phyloP scores from a whole-genome alignment of 2,113 vertebrate species.

The Platanista minor region DNA sequence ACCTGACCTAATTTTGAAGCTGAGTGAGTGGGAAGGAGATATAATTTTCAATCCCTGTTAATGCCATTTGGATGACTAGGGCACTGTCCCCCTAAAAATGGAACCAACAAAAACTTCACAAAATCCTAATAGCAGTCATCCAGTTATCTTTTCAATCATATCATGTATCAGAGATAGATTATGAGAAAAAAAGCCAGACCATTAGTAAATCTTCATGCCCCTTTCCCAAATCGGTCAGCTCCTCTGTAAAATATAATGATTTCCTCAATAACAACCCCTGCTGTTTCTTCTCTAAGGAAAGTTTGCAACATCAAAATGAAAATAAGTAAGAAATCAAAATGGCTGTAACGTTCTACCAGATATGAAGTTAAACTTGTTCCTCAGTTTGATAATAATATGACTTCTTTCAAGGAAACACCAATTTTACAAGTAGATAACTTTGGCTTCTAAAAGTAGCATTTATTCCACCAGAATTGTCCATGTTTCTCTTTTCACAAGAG shows the following conservation, averaged over 20 bases:
- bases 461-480: not conserved
- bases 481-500: not conserved
- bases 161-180: not conserved
- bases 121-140: not conserved
- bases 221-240: not conserved
- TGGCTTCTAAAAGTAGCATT: not conserved
- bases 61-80: not conserved
- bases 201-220: not conserved
- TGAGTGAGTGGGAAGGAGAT: slow-evolving; percentile 12
- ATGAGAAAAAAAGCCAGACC: not conserved
- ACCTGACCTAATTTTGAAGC: slow-evolving; percentile 62
- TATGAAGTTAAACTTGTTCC: not conserved
- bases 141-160: slow-evolving; percentile 34
- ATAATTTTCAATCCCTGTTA: slow-evolving; percentile 40
- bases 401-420: not conserved
- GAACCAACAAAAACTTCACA: not conserved
- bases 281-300: not conserved
- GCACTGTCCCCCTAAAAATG: not conserved
- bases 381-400: not conserved
- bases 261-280: not conserved
- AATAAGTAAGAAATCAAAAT: slow-evolving; percentile 5
- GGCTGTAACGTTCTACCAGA: not conserved
- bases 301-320: not conserved
- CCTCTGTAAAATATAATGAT: not conserved
- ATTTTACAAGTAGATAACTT: not conserved